Evolutionary conservation across 2,888 invertebrate species (phyloP), one percentile per base, ranked within the genome.

Genomic region (Carpatolechia fugitivella): DNA sequence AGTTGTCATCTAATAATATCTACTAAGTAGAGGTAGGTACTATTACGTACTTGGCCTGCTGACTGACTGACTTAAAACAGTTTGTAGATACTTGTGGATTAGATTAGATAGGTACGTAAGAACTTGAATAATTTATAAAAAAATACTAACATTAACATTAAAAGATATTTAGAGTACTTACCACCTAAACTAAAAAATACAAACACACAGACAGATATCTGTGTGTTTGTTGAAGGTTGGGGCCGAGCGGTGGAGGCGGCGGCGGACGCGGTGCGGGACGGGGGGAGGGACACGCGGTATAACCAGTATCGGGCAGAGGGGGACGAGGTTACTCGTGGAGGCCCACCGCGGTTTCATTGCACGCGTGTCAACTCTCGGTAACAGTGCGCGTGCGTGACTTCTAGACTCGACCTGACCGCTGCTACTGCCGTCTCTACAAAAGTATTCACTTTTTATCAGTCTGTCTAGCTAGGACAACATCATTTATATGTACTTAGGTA

Each of bases 291-390:
- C 3, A 24, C 24, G 24, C 33, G 33, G 10, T 3, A 33, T 14
- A 24, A 30, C 11, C n/a, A 24, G 20, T 20, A 29, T 46, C 24
- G n/a, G 24, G 10, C 8, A 40, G 52, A 38, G 52, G 31, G 55
- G 29, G 40, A 51, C 46, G 41, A 18, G 40, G 70, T 65, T 74
- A 76, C 87, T 90, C 91, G 90, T 85, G 85, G 92, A 91, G 92
- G 92, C 91, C 76, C 78, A 92, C 92, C 80, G 81, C 78, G 91
- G 91, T 85, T 87, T 90, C 85, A 78, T 57, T 1, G 63, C 61
- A 68, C 80, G 82, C 79, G 84, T 88, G 88, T 87, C 86, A 85
- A 85, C 86, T 86, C 86, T 84, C 73, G 68, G 69, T 74, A 72
- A 62, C 80, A 84, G 75, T 78, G 85, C 89, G 87, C 87, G 76